Percentiles rank a stretch among this genome's conserved stretches.
Evolutionary conservation across 2,888 invertebrate species (phyloP).

Genomic region (Lycia hirtaria): DNA sequence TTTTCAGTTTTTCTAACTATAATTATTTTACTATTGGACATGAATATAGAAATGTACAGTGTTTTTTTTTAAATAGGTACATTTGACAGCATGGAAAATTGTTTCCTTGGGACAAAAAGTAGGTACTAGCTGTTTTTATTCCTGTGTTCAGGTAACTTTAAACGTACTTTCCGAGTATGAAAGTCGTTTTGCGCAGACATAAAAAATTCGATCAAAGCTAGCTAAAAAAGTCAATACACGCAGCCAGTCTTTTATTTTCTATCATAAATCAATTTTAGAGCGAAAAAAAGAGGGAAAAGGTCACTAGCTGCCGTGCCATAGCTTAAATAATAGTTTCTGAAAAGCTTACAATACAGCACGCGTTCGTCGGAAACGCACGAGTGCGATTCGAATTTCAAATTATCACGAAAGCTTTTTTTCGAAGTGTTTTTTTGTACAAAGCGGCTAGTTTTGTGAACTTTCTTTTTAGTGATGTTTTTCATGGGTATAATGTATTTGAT

Average conservation of each 20-base stretch:
- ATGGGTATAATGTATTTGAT: no score
- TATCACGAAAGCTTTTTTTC: conserved; percentile 1
- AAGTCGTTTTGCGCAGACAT: conserved; percentile 39
- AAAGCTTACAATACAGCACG: conserved; percentile 48
- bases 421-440: conserved; percentile 12
- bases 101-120: no score
- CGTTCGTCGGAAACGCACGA: conserved; percentile 67
- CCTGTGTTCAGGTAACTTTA: no score
- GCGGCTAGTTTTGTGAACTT: conserved; percentile 16
- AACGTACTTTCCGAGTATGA: neutral
- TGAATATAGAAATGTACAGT: no score
- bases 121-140: no score
- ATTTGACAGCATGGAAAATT: no score
- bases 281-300: conserved; percentile 46
- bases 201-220: conserved; percentile 9
- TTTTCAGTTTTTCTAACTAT: no score
- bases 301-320: conserved; percentile 42
- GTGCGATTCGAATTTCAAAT: conserved; percentile 41
- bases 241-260: conserved; percentile 43
- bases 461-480: neutral
- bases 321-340: conserved; percentile 1
- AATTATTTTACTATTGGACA: no score
- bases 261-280: conserved; percentile 26
- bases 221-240: conserved; percentile 30
- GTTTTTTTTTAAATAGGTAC: no score